A percentile compares a stretch with the other conserved stretches of the same genome.
phyloP scores from a whole-genome alignment of 2,797 vertebrate genomes.

The Spinibarbus caldwelli region DNA sequence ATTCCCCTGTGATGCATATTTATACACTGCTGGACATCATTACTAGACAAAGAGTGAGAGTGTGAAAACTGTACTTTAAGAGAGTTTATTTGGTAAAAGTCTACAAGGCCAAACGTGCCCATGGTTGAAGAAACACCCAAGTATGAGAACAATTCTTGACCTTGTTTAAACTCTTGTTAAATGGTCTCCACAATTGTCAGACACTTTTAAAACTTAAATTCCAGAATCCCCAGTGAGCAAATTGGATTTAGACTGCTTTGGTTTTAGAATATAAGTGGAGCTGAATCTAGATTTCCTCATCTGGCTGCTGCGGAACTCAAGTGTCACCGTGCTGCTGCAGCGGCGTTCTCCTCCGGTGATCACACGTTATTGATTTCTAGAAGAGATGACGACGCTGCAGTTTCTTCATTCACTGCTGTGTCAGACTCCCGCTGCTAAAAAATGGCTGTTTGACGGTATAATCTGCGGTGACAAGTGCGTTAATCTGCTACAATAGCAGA shows the following conservation, averaged over 20 bases:
- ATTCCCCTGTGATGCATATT: background rate
- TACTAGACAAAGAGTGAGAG: background rate
- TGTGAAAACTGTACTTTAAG: background rate
- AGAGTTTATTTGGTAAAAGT: background rate
- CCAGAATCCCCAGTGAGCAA: background rate
- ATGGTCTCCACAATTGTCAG: slow-evolving; percentile 1
- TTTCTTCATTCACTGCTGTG: slow-evolving; percentile 40
- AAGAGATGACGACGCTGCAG: slow-evolving; percentile 53
- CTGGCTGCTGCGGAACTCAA: slow-evolving; percentile 44
- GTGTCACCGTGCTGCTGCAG: slow-evolving; percentile 38
- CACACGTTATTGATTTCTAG: slow-evolving; percentile 54
- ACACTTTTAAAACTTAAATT: slow-evolving; percentile 5
- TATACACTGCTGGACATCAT: background rate
- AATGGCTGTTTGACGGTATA: slow-evolving; percentile 51
- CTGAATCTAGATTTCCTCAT: slow-evolving; percentile 43
- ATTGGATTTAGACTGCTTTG: slow-evolving; percentile 6
- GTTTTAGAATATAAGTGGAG: background rate
- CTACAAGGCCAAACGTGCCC: background rate
- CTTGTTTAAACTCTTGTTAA: slow-evolving; percentile 12
- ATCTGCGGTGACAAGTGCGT: slow-evolving; percentile 64
- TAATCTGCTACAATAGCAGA: slow-evolving; percentile 63
- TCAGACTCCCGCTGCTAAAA: slow-evolving; percentile 51
- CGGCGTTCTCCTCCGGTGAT: slow-evolving; percentile 45
- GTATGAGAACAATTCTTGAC: background rate
- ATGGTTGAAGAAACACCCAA: background rate